These are phyloP conservation scores for Castor canadensis DNA, from an alignment of 2,113 vertebrate genomes.

Conservation along the genomic window DNA sequence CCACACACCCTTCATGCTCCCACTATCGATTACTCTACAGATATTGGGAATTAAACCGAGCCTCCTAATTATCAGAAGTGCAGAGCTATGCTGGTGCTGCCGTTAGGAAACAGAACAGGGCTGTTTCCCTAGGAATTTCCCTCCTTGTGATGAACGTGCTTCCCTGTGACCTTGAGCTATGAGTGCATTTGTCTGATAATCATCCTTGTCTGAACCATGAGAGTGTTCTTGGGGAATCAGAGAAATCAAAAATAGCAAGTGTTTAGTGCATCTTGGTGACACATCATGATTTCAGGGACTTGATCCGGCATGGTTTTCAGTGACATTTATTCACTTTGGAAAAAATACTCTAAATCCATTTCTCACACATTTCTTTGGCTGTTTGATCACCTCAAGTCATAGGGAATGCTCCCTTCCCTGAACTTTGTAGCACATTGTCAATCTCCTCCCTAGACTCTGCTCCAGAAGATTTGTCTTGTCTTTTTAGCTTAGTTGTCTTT, in stretches of 20 bases:
- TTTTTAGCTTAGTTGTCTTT: not conserved
- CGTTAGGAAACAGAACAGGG: not conserved
- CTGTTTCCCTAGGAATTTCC: constrained; percentile 50
- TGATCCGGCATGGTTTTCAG: constrained; percentile 2
- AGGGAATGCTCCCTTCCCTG: not conserved
- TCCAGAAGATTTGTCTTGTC: not conserved
- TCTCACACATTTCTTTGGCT: constrained; percentile 24
- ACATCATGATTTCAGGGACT: constrained; percentile 26
- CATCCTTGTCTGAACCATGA: not conserved
- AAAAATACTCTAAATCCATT: constrained; percentile 29
- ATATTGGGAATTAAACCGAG: constrained; percentile 59
- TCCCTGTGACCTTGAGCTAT: constrained; percentile 61
- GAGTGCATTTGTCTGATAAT: constrained; percentile 58
- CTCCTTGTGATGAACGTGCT: not conserved
- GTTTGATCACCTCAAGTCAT: not conserved
- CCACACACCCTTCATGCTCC: not conserved
- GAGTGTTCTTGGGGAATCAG: constrained; percentile 33
- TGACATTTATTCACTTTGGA: constrained; percentile 1
- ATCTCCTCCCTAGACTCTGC: not conserved
- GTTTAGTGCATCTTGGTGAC: not conserved
- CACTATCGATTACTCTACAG: constrained; percentile 54
- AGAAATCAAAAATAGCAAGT: constrained; percentile 48
- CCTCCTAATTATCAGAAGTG: constrained; percentile 44
- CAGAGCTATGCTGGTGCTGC: not conserved
- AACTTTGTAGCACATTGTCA: not conserved